These are phyloP conservation scores for Panopea generosa DNA, from an alignment of 2,888 invertebrate genomes.

Conservation along the genomic window DNA sequence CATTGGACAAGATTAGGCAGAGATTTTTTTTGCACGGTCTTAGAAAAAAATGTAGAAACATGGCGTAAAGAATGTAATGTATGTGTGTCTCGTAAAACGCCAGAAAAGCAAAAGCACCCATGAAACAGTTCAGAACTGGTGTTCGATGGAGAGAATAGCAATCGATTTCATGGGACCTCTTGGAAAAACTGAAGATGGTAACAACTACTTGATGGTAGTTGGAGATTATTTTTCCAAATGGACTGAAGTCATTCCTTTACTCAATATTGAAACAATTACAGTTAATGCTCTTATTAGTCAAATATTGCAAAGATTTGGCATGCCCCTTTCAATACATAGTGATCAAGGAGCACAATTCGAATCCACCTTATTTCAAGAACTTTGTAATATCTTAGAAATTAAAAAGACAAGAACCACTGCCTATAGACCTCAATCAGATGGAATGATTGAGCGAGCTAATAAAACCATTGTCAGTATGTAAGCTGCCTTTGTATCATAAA, in stretches of 20 bases:
- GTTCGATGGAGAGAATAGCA: constrained; percentile 37
- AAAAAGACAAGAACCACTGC: too few species aligned
- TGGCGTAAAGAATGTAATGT: constrained; percentile 17
- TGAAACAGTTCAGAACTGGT: constrained; percentile 9
- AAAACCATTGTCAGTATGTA: not conserved
- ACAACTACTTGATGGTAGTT: constrained; percentile 48
- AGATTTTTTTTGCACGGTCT: constrained; percentile 36
- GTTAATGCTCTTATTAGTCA: constrained; percentile 36
- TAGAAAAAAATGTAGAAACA: constrained; percentile 25
- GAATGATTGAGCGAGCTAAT: constrained; percentile 5
- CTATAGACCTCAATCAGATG: constrained; percentile 12
- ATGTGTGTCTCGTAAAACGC: not conserved
- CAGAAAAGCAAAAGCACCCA: constrained; percentile 9
- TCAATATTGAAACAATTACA: constrained; percentile 52
- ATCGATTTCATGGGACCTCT: constrained; percentile 48
- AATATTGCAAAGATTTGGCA: constrained; percentile 45
- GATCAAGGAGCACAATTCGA: constrained; percentile 61
- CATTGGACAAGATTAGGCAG: constrained; percentile 17
- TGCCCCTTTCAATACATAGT: constrained; percentile 47
- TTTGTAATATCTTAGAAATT: too few species aligned
- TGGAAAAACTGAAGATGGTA: constrained; percentile 27
- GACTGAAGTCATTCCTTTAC: constrained; percentile 40
- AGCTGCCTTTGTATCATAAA: constrained; percentile 14
- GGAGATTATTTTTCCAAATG: constrained; percentile 60
- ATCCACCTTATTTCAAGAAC: constrained; percentile 46